Percentiles rank a stretch among this genome's conserved stretches.
Conservation (phyloP, 2,797 vertebrate species). For the Salmo trutta region DNA sequence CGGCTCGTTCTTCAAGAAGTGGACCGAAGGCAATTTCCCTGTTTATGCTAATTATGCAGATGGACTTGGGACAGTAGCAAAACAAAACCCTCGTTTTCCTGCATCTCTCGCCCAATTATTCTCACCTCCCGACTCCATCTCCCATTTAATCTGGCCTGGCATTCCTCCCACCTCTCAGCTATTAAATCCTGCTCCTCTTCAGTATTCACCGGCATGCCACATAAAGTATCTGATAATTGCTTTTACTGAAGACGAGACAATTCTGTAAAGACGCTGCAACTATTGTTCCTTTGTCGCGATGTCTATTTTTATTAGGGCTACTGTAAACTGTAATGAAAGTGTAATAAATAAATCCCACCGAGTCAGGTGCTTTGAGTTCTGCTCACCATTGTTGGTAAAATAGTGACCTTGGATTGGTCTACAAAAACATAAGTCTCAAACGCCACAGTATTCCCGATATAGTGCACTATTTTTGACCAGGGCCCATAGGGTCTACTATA, state of each 20-base stretch:
- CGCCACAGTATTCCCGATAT: too few relatives aligned
- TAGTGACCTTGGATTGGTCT: conserved; percentile 41
- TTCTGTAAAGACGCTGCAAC: conserved; percentile 43
- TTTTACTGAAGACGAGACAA: conserved; percentile 3
- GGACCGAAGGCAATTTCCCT: neutral
- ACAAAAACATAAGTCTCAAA: neutral
- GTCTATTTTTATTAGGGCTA: conserved; percentile 34
- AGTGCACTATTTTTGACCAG: too few relatives aligned
- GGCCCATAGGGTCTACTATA: too few relatives aligned
- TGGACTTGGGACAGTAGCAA: conserved; percentile 43
- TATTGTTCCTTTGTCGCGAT: conserved; percentile 39
- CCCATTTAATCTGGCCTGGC: conserved; percentile 37
- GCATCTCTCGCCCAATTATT: conserved; percentile 23
- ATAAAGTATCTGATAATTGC: conserved; percentile 34
- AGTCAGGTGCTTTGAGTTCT: conserved; percentile 27
- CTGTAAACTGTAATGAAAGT: conserved; percentile 33
- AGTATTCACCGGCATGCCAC: conserved; percentile 16
- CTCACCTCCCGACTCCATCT: conserved; percentile 36
- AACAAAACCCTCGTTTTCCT: conserved; percentile 31
- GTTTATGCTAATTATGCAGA: conserved; percentile 61
- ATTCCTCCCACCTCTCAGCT: conserved; percentile 6
- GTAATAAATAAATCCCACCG: conserved; percentile 40
- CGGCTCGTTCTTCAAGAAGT: neutral
- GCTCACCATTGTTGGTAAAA: conserved; percentile 43
- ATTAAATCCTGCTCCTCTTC: too few relatives aligned